Evolutionary conservation across 2,113 vertebrate genomes (phyloP).

Genomic region (Brachirus orientalis): DNA sequence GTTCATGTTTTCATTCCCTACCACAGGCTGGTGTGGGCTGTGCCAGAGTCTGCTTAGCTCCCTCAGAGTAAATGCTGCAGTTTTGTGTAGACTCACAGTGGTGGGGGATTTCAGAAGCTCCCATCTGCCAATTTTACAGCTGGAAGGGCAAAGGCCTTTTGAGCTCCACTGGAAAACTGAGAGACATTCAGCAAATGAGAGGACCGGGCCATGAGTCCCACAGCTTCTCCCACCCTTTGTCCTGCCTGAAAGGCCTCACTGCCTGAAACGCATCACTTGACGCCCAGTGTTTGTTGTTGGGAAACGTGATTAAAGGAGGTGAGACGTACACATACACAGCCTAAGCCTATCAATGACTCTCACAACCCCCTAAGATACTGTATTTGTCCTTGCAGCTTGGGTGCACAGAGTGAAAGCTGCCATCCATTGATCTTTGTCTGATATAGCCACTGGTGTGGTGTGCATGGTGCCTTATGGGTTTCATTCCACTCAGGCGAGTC

Average conservation of each 20-base stretch:
- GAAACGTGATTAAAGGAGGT: conserved; percentile 79
- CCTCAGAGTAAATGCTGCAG: conserved; percentile 71
- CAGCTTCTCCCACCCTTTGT: conserved; percentile 81
- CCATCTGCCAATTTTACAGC: conserved; percentile 82
- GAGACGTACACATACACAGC: conserved; percentile 75
- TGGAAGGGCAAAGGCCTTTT: conserved; percentile 80
- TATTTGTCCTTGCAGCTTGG: conserved; percentile 80
- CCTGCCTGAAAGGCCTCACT: conserved; percentile 76
- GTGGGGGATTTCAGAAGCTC: conserved; percentile 70
- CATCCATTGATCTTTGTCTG: conserved; percentile 82
- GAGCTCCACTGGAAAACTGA: conserved; percentile 76
- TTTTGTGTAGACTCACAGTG: conserved; percentile 73
- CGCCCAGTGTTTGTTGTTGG: conserved; percentile 78
- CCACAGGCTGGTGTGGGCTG: conserved; percentile 14
- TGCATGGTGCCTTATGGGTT: conserved; percentile 80
- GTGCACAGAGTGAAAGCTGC: conserved; percentile 78
- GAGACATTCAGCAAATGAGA: conserved; percentile 73
- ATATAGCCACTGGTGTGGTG: conserved; percentile 79
- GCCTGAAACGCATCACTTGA: conserved; percentile 80
- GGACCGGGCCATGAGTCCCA: conserved; percentile 68
- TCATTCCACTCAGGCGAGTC: conserved; percentile 83
- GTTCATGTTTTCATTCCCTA: too few relatives aligned
- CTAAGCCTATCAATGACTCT: conserved; percentile 80
- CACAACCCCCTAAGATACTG: conserved; percentile 76
- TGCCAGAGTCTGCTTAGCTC: conserved; percentile 43